Evolutionary conservation across 1,140 invertebrate genomes (phyloP), one percentile per base, ranked within the genome.

Genomic region (Plutomurus gul): DNA sequence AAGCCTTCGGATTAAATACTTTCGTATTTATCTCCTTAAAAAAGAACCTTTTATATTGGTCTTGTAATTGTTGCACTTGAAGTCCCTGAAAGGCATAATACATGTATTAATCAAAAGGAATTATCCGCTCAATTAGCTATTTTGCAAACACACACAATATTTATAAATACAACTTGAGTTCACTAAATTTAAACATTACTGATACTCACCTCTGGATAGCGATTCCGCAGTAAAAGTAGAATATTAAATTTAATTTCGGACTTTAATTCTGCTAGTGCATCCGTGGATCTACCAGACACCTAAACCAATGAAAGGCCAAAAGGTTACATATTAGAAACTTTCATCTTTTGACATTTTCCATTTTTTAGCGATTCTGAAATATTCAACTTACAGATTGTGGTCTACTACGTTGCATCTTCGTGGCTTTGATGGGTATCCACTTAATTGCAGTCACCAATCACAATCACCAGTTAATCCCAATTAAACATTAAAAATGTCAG

Each of bases 181-280:
- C 7, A 1, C 20, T 49, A 7, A 8, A 49, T n/a, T 6, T n/a
- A n/a, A 1, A 49, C 3, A 49, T 3, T n/a, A 49, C n/a, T 7
- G 22, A 25, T 5, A 27, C 49, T 36, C n/a, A 78, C 77, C 77
- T 78, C 46, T 25, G 77, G 77, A 30, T 78, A 78, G 25, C 77
- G 71, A 74, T 72, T 74, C n/a, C 73, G 71, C 11, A 78, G 77
- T 60, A 78, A 20, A 56, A 78, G 77, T 8, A 78, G 71, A 51
- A 78, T 56, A 75, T 78, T 78, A n/a, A 65, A 65, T 65, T 65
- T 65, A 36, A 65, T 65, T 65, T 65, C 56, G 13, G 56, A 36
- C 36, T 36, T 65, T 13, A 33, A 65, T 5, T 65, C 56, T 7
- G n/a, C 30, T n/a, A 33, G 27, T 7, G 27, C 56, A 7, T 33